Percentiles rank a stretch among this genome's conserved stretches.
These are phyloP conservation scores for Lordiphosa mommai DNA, from an alignment of 1,140 invertebrate genomes.

Conservation along the genomic window DNA sequence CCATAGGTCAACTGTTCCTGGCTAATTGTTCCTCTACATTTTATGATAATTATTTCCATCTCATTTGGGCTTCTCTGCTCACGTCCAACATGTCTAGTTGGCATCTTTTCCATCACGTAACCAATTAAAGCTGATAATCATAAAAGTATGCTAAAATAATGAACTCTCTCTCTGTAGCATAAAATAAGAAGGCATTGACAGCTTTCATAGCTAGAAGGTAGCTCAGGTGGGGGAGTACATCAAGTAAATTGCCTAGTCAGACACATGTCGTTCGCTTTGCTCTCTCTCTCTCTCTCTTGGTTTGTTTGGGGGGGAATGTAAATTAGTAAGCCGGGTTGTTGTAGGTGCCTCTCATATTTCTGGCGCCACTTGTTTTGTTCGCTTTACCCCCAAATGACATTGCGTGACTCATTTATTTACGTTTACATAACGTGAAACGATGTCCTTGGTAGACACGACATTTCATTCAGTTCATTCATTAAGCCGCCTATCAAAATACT, in stretches of 20 bases:
- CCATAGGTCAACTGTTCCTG: no score
- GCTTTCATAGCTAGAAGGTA: no score
- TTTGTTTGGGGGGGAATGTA: not conserved
- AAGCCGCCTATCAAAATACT: conserved; percentile 8
- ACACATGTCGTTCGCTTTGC: no score
- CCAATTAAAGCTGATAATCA: conserved; percentile 42
- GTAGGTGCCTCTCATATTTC: conserved; percentile 45
- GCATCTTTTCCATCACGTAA: conserved; percentile 25
- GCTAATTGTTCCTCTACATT: not conserved
- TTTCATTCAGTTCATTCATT: conserved; percentile 16
- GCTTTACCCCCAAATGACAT: conserved; percentile 73
- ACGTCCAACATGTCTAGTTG: not conserved
- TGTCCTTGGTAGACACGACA: conserved; percentile 24
- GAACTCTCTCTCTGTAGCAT: conserved; percentile 8
- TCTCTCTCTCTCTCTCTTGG: no score
- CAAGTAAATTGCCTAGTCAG: no score
- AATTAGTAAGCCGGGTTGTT: conserved; percentile 25
- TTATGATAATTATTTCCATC: conserved; percentile 23
- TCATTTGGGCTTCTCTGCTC: not conserved
- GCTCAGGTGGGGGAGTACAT: no score
- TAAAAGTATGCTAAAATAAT: conserved; percentile 24
- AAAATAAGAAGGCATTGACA: no score
- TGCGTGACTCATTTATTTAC: conserved; percentile 76
- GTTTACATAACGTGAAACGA: conserved; percentile 58
- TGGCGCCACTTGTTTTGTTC: conserved; percentile 72